Evolutionary conservation across 2,888 invertebrate species (phyloP), one percentile per base, ranked within the genome.

Genomic region (Lathronympha strigana): DNA sequence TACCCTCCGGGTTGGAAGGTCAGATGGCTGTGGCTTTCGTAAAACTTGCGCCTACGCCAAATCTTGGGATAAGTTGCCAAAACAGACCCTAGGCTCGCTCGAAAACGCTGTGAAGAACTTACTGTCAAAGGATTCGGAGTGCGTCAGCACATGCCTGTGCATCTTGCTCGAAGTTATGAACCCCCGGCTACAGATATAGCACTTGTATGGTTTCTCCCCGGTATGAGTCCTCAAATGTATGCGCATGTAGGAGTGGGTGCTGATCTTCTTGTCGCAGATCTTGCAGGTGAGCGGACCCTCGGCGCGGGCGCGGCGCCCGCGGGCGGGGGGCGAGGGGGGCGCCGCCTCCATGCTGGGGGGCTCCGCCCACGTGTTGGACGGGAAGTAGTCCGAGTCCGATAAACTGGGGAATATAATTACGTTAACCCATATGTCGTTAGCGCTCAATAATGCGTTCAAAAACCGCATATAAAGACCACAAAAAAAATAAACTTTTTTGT

Each of bases 81-180:
- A n/a, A n/a, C n/a, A n/a, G n/a, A n/a, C n/a, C n/a, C n/a, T n/a
- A n/a, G n/a, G n/a, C n/a, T n/a, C n/a, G n/a, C n/a, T n/a, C n/a
- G n/a, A n/a, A n/a, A n/a, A n/a, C n/a, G n/a, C n/a, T n/a, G n/a
- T n/a, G n/a, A n/a, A n/a, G n/a, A n/a, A 72, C 76, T 69, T 21
- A 81, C 84, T 79, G 55, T 79, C 76, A 78, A 79, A 78, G 0
- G 72, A 70, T 31, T 86, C 81, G 0, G 78, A 73, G 36, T 91
- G 91, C 0, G 88, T 90, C 2, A 90, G 66, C 1, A 86, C 87
- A 40, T 91, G 91, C 0, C 91, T 63, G 38, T 90, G 86, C 88
- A 91, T 88, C 68, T 91, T 91, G 69, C 87, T 88, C 0, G 85
- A 80, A 0, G 91, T 91, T 0, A 91, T 91, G 47, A 91, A 91